Evolutionary conservation across 92 coral and sea anemone species (phyloP).

Genomic region (Anthopleura xanthogrammica): DNA sequence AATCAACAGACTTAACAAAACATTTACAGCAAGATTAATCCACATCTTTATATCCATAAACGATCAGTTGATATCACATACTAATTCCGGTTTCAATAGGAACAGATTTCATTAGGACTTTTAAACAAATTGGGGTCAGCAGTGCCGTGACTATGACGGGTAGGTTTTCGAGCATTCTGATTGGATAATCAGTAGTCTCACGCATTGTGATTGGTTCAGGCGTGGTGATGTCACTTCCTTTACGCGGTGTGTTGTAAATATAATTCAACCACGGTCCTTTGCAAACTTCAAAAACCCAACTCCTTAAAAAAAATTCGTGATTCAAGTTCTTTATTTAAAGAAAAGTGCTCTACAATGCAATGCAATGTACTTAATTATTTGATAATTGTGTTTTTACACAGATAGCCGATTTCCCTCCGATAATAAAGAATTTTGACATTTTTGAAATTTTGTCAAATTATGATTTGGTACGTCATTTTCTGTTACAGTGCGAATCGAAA

Average conservation of each 20-base stretch:
- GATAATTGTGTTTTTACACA: no score
- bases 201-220: not conserved
- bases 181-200: not conserved
- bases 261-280: no score
- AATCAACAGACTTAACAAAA: not conserved
- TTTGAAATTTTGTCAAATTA: no score
- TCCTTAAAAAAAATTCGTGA: no score
- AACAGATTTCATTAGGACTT: not conserved
- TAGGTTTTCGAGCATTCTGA: not conserved
- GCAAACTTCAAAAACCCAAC: no score
- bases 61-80: not conserved
- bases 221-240: not conserved
- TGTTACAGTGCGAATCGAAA: no score
- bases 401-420: no score
- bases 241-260: not conserved
- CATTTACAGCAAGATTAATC: not conserved
- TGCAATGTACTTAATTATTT: no score
- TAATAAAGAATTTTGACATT: no score
- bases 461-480: not conserved
- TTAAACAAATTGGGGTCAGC: not conserved
- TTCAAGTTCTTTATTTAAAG: no score
- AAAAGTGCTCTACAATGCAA: no score
- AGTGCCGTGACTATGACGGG: not conserved
- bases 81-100: not conserved
- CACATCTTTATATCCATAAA: not conserved